Base-by-base conservation (phyloP, 2,888 invertebrate genomes). In the Acronicta psi region DNA sequence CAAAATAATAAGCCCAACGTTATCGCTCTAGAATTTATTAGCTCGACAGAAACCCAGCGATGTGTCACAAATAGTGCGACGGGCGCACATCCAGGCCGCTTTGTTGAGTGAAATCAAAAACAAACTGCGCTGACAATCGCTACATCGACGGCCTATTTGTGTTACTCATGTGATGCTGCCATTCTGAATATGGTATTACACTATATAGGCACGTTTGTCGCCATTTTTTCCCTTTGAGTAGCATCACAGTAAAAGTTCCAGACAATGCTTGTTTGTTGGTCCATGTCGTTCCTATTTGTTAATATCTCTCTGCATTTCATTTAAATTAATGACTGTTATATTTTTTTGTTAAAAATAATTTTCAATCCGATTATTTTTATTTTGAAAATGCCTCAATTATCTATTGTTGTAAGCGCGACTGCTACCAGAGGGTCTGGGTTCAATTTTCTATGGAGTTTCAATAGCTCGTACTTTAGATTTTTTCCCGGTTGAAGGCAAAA, bases 41-140 rank as follows among this genome's bases (percentile, higher is more conserved):
- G 70, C 61, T 72, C 66, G 59, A 65, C 61, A 61, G 54, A 60
- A 67, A 82, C 51, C 64, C 87, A 84, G 65, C 84, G 85, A 85
- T 83, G 87, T 85, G 85, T 86, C 80, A 87, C 88, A 87, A 90
- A 90, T 82, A 75, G 79, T 79, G 80, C 80, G 81, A 81, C 83
- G 73, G 79, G 77, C 80, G 75, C 74, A 75, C 81, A 78, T 74
- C 77, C 80, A 72, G 80, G 75, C 66, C 86, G 86, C 86, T 87
- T 90, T 90, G 88, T 87, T 85, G 86, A 79, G 80, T 83, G 77
- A 82, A 90, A 89, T 89, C 87, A 85, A 86, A 88, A 89, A 90
- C 86, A 87, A 88, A 87, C 83, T 79, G 78, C 66, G 57, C 73
- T 77, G 78, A 79, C 81, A 79, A 80, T 83, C 79, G 75, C 75